These are phyloP conservation scores for Dryobota labecula DNA, from an alignment of 2,888 invertebrate genomes.

Conservation along the genomic window DNA sequence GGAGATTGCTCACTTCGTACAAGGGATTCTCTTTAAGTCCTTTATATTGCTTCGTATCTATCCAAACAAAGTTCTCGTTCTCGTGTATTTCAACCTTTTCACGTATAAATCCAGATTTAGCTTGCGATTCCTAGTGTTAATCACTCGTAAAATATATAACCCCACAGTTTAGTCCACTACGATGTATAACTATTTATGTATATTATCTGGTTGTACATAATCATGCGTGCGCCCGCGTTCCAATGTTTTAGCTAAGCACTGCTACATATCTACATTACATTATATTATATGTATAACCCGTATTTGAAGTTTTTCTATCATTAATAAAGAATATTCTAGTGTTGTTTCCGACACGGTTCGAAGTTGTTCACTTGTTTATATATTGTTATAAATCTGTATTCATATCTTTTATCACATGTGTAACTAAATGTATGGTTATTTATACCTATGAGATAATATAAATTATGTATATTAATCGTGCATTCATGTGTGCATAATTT, in stretches of 20 bases:
- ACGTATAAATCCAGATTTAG: slow-evolving; percentile 85
- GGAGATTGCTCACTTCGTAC: slow-evolving; percentile 89
- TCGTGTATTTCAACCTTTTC: slow-evolving; percentile 81
- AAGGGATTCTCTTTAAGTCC: slow-evolving; percentile 89
- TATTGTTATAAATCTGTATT: slow-evolving; percentile 88
- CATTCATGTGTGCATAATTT: slow-evolving; percentile 87
- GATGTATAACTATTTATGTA: slow-evolving; percentile 76
- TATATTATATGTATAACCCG: slow-evolving; percentile 78
- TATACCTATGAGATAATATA: slow-evolving; percentile 84
- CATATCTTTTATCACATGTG: slow-evolving; percentile 89
- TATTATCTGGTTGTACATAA: slow-evolving; percentile 83
- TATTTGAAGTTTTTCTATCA: slow-evolving; percentile 87
- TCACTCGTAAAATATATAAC: slow-evolving; percentile 80
- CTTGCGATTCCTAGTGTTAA: slow-evolving; percentile 86
- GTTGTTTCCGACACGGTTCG: slow-evolving; percentile 87
- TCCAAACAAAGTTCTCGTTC: slow-evolving; percentile 79
- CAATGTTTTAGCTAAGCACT: slow-evolving; percentile 84
- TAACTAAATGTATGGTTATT: slow-evolving; percentile 86
- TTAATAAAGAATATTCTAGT: slow-evolving; percentile 86
- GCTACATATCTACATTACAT: slow-evolving; percentile 89
- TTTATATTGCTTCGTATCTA: slow-evolving; percentile 87
- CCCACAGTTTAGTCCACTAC: slow-evolving; percentile 78
- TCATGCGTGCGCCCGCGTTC: slow-evolving; percentile 79
- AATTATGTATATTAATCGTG: slow-evolving; percentile 88
- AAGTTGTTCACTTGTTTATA: slow-evolving; percentile 90